Evolutionary conservation across 2,113 vertebrate genomes (phyloP).

Genomic region (Tor tambroides): DNA sequence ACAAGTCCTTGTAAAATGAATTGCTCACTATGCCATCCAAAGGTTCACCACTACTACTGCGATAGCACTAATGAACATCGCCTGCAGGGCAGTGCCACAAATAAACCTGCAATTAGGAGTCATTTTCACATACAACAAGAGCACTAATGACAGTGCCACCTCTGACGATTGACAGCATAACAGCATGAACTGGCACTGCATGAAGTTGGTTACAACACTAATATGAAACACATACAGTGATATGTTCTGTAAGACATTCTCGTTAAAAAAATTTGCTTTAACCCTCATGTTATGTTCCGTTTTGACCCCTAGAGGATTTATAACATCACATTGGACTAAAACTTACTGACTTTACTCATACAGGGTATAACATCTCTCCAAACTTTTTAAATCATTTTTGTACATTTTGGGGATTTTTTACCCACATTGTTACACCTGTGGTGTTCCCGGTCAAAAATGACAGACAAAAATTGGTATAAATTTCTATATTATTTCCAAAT

Average conservation of each 20-base stretch:
- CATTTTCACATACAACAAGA: constrained; percentile 52
- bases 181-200: constrained; percentile 25
- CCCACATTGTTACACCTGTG: too few species aligned
- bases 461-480: too few species aligned
- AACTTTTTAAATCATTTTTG: too few species aligned
- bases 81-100: constrained; percentile 41
- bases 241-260: too few species aligned
- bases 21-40: constrained; percentile 53
- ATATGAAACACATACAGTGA: constrained; percentile 21
- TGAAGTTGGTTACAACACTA: constrained; percentile 27
- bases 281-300: too few species aligned
- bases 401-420: too few species aligned
- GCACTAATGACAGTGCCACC: constrained; percentile 57
- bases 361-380: too few species aligned
- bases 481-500: too few species aligned
- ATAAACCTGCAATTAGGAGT: constrained; percentile 54
- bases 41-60: constrained; percentile 55
- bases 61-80: constrained; percentile 51
- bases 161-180: constrained; percentile 50
- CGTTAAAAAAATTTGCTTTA: neutral
- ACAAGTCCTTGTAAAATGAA: constrained; percentile 51
- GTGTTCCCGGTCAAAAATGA: too few species aligned
- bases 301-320: too few species aligned
- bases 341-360: too few species aligned
- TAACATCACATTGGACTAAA: too few species aligned